phyloP scores from a whole-genome alignment of 1,140 invertebrate genomes.

The Argopecten irradians region DNA sequence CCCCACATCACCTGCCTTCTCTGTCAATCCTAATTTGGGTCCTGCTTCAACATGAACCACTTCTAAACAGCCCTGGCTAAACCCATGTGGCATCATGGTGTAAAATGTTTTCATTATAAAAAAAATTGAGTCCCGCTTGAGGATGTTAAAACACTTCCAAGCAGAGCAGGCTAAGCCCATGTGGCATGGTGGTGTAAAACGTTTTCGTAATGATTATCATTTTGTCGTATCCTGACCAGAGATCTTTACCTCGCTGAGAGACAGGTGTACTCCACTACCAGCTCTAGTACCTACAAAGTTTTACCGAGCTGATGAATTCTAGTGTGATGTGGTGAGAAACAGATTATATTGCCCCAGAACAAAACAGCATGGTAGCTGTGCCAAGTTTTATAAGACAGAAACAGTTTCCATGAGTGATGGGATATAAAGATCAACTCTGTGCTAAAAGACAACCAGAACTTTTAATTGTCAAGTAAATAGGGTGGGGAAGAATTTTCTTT shows the following conservation, averaged over 20 bases:
- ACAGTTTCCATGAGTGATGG: background rate
- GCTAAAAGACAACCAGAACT: too few species aligned
- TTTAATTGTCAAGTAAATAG: too few species aligned
- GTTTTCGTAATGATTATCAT: slow-evolving; percentile 12
- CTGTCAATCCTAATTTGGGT: slow-evolving; percentile 21
- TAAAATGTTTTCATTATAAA: slow-evolving; percentile 23
- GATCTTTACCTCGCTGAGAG: background rate
- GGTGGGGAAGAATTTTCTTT: too few species aligned
- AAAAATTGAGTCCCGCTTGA: background rate
- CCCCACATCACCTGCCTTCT: background rate
- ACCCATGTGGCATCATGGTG: slow-evolving; percentile 13
- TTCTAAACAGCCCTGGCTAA: background rate
- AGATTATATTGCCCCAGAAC: background rate
- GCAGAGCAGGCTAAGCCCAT: background rate
- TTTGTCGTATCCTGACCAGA: slow-evolving; percentile 14
- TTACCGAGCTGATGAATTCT: background rate
- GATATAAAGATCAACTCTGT: background rate
- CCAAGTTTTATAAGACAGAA: background rate
- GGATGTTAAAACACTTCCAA: background rate
- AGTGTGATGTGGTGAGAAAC: background rate
- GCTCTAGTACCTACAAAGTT: slow-evolving; percentile 11
- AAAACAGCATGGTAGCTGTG: background rate
- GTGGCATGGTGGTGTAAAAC: slow-evolving; percentile 1
- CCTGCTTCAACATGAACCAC: background rate
- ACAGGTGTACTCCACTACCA: background rate